Percentiles rank a stretch among this genome's conserved stretches.
Conservation (phyloP, 2,888 invertebrate genomes). For the Latheticus oryzae region DNA sequence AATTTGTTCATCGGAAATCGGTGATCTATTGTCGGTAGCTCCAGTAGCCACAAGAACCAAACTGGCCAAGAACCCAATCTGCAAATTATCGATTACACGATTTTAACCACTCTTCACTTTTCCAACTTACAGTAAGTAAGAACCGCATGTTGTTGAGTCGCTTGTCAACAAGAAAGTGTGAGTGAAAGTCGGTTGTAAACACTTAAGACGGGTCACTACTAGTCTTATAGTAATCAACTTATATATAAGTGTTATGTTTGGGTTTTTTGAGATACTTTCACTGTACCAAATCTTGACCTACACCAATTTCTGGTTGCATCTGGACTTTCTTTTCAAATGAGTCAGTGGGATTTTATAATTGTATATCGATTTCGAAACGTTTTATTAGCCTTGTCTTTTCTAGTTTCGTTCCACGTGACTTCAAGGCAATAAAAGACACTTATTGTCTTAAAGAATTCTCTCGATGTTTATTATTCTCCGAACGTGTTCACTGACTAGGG, state of each 20-base stretch:
- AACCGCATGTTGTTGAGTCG: conserved; percentile 19
- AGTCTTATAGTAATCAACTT: conserved; percentile 31
- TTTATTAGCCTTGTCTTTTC: conserved; percentile 1
- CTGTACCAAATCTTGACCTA: conserved; percentile 27
- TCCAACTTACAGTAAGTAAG: conserved; percentile 19
- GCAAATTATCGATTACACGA: neutral
- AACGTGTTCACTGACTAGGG: conserved; percentile 19
- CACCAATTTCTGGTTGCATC: neutral
- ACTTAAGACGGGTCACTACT: conserved; percentile 4
- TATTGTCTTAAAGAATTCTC: conserved; percentile 21
- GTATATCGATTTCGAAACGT: no score
- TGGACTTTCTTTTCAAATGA: conserved; percentile 19
- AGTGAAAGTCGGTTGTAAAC: conserved; percentile 34
- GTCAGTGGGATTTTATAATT: conserved; percentile 14
- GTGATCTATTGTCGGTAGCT: no score
- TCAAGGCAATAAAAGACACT: conserved; percentile 9
- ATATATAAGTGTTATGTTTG: conserved; percentile 11
- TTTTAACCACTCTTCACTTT: neutral
- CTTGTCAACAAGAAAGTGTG: conserved; percentile 21
- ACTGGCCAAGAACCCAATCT: conserved; percentile 39
- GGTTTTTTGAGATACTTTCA: conserved; percentile 28
- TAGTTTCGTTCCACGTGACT: conserved; percentile 4
- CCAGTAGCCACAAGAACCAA: conserved; percentile 42
- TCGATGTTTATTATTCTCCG: conserved; percentile 18
- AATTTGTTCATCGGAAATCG: conserved; percentile 74